A percentile compares a stretch with the other conserved stretches of the same genome.
phyloP scores from a whole-genome alignment of 2,113 vertebrate genomes.

The Ivindomyrus marchei region DNA sequence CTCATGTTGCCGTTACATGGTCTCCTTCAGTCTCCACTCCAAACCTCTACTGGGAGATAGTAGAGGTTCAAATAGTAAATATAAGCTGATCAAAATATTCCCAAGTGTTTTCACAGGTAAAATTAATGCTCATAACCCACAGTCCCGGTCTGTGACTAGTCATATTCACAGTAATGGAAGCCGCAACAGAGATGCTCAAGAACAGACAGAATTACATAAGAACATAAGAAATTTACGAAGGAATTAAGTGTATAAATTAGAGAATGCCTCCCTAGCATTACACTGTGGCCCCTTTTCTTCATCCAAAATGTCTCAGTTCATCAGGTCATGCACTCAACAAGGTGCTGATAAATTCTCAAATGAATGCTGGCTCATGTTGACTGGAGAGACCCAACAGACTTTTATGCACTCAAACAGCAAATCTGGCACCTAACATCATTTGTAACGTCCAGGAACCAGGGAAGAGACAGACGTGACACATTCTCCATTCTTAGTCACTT shows the following conservation, averaged over 20 bases:
- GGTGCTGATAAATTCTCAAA: not conserved
- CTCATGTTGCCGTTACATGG: not conserved
- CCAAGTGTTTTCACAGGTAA: not conserved
- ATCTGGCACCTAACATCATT: not conserved
- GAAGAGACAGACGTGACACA: too few relatives aligned
- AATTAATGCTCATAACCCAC: not conserved
- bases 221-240: too few relatives aligned
- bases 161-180: not conserved
- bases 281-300: not conserved
- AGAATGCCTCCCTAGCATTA: not conserved
- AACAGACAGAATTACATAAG: not conserved
- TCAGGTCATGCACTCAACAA: not conserved
- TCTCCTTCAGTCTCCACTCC: not conserved
- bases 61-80: not conserved
- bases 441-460: too few relatives aligned
- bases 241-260: not conserved
- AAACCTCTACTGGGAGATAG: not conserved
- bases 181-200: not conserved
- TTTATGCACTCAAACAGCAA: not conserved
- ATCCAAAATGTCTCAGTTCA: not conserved
- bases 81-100: not conserved
- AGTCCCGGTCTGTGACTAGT: not conserved
- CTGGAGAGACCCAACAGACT: not conserved
- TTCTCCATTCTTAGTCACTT: not conserved
- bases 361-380: not conserved